Base-by-base conservation (phyloP, 1,140 invertebrate genomes). In the Homarus americanus region DNA sequence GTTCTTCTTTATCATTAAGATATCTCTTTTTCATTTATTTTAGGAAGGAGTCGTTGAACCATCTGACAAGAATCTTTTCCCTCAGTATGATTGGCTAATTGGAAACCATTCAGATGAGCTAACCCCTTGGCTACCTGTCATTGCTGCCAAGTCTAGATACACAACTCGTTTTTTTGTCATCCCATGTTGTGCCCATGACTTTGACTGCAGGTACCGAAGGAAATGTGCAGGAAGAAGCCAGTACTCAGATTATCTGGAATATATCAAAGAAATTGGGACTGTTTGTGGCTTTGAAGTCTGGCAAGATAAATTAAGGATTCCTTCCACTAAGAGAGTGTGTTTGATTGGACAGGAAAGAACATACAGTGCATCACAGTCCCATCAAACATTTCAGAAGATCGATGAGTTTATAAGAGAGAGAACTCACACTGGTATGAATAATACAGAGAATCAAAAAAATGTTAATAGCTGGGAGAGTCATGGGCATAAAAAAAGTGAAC, bases 101-200 rank as follows among this genome's bases (percentile, higher is more conserved):
- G 99, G 99, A 69, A 99, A 99, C 95, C 99, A 99, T 95, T 99
- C 98, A 66, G 99, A 99, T 95, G 99, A 99, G 94, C 94, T 99
- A 9, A 99, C 98, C 41, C 98, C 99, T 9, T 99, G 99, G 98
- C 97, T 99, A 93, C 98, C 99, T 53, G 96, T 99, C 0, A 96
- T 99, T 87, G 97, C 98, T 58, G 96, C 97, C 0, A 96, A 95
- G 88, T 96, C 95, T 94, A 94, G 93, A 20, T 94, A 93, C 76
- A 93, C 89, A 2, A 94, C 94, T 90, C 96, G 96, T 75, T 98
- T 97, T 93, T 99, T 99, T 94, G 94, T 99, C 9, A 94, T 99
- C 34, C 99, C 99, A 0, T 99, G 99, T 94, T 99, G 99, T 94
- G 96, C 97, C 0, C 98, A 96, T 94, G 97, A 99, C 93, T 98